Percentiles rank a stretch among this genome's conserved stretches.
Evolutionary conservation across 2,888 invertebrate genomes (phyloP).

Genomic region (Petrolisthes cinctipes): DNA sequence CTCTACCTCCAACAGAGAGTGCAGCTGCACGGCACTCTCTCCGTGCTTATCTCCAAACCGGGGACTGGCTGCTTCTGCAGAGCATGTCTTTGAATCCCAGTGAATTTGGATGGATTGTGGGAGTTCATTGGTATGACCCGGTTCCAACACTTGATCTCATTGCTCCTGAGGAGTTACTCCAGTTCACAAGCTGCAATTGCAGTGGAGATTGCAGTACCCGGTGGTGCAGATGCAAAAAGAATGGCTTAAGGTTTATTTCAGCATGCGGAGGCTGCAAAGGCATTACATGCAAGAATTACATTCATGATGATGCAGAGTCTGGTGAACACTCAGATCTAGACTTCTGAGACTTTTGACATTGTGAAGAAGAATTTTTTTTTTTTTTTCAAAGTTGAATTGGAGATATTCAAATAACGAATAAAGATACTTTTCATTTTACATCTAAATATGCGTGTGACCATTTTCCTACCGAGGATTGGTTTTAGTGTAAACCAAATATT

Average conservation of each 20-base stretch:
- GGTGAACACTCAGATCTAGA: constrained; percentile 6
- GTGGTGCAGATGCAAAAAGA: constrained; percentile 43
- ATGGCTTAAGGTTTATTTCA: constrained; percentile 26
- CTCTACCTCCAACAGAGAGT: constrained; percentile 35
- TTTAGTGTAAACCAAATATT: not conserved
- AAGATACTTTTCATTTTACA: not conserved
- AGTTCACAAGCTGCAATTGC: constrained; percentile 42
- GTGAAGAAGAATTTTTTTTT: not conserved
- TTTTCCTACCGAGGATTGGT: not conserved
- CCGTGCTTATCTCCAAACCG: constrained; percentile 21
- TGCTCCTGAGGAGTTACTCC: constrained; percentile 40
- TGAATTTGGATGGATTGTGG: constrained; percentile 21
- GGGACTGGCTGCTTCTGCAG: constrained; percentile 21
- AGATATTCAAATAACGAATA: not conserved
- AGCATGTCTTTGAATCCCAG: constrained; percentile 38
- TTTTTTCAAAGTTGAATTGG: not conserved
- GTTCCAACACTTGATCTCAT: constrained; percentile 35
- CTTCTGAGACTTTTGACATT: constrained; percentile 9
- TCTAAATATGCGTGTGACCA: not conserved
- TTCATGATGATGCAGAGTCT: constrained; percentile 34
- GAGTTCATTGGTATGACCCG: constrained; percentile 10
- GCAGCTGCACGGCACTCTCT: constrained; percentile 28
- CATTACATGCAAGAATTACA: constrained; percentile 44
- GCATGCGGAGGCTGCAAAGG: constrained; percentile 40
- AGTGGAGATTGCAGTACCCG: constrained; percentile 44